These are phyloP conservation scores for Rana temporaria DNA, from an alignment of 2,113 vertebrate species.

Conservation along the genomic window DNA sequence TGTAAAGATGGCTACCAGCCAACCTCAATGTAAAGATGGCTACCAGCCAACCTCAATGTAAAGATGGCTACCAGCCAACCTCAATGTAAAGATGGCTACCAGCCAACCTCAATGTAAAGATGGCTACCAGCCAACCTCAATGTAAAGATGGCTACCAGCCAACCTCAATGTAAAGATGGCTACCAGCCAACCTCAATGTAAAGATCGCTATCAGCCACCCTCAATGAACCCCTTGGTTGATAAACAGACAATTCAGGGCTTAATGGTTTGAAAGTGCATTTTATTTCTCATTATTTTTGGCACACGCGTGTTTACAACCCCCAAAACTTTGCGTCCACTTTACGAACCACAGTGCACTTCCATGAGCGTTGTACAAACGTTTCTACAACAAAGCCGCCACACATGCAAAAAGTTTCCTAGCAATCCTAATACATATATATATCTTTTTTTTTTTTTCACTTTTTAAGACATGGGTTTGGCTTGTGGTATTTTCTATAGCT, in stretches of 20 bases:
- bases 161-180: too few relatives aligned
- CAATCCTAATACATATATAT: constrained; percentile 6
- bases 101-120: too few relatives aligned
- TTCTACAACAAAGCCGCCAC: constrained; percentile 24
- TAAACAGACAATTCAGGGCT: not conserved
- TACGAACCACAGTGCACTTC: constrained; percentile 12
- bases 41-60: too few relatives aligned
- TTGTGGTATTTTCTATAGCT: constrained; percentile 26
- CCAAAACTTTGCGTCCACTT: too few relatives aligned
- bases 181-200: too few relatives aligned
- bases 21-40: not conserved
- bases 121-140: too few relatives aligned
- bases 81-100: too few relatives aligned
- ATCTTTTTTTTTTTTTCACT: constrained; percentile 2
- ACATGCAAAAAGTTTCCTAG: constrained; percentile 45
- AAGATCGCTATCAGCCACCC: not conserved
- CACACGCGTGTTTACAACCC: not conserved
- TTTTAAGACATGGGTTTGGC: constrained; percentile 56
- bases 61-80: too few relatives aligned
- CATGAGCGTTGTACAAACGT: constrained; percentile 8
- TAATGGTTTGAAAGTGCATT: not conserved
- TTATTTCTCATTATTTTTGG: constrained; percentile 10
- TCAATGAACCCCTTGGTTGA: not conserved
- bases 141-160: too few relatives aligned
- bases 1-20: not conserved